These are phyloP conservation scores for Coenobita brevimanus DNA, from an alignment of 1,140 invertebrate genomes.

Conservation along the genomic window DNA sequence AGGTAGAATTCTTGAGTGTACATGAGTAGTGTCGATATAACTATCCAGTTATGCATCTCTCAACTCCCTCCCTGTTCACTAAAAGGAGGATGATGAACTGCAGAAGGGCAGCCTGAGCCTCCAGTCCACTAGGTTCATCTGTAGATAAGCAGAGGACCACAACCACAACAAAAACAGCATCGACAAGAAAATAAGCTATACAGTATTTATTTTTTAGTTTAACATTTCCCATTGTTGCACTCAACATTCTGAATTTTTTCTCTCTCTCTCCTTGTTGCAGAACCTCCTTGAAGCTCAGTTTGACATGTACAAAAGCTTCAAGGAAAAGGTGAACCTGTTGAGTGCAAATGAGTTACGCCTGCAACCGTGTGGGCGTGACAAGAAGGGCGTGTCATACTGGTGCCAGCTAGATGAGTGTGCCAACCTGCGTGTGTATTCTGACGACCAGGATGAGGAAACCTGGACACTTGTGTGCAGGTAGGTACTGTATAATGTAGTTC, in stretches of 20 bases:
- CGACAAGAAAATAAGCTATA: no score
- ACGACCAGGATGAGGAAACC: slow-evolving; percentile 95
- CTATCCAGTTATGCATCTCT: no score
- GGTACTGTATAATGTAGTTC: no score
- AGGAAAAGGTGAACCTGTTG: slow-evolving; percentile 89
- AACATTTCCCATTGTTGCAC: no score
- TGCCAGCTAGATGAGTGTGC: slow-evolving; percentile 90
- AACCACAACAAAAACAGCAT: no score
- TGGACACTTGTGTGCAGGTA: slow-evolving; percentile 94
- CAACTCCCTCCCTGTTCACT: no score
- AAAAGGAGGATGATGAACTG: no score
- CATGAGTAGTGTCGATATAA: no score
- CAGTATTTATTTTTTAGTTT: no score
- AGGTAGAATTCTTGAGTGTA: background rate
- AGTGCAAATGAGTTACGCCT: slow-evolving; percentile 85
- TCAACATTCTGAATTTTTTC: background rate
- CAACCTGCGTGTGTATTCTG: slow-evolving; percentile 93
- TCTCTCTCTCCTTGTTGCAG: slow-evolving; percentile 76
- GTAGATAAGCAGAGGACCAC: no score
- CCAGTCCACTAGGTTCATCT: no score
- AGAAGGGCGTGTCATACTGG: slow-evolving; percentile 93
- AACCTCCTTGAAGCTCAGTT: slow-evolving; percentile 94
- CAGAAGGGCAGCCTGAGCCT: no score
- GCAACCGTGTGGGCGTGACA: slow-evolving; percentile 91
- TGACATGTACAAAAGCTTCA: slow-evolving; percentile 94